Conservation (phyloP, 2,888 invertebrate genomes). For the Hypomecis punctinalis region DNA sequence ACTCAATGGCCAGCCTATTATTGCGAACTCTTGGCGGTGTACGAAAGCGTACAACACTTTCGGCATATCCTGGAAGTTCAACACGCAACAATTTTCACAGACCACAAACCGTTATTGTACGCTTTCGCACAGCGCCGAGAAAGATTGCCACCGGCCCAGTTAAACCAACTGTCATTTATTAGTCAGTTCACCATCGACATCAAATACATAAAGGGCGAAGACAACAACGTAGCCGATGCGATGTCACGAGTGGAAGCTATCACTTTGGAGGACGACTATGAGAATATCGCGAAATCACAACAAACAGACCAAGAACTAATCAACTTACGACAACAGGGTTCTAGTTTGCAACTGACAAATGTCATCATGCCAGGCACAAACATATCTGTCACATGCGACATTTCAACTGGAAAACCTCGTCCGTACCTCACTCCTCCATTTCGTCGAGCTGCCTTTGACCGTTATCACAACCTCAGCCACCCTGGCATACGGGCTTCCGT, state of each 20-base stretch:
- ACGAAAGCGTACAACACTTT: not conserved
- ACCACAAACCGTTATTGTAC: slow-evolving; percentile 33
- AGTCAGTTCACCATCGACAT: slow-evolving; percentile 47
- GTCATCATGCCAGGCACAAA: not conserved
- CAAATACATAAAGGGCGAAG: slow-evolving; percentile 35
- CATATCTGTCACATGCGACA: not conserved
- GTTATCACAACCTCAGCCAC: not conserved
- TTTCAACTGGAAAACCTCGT: not conserved
- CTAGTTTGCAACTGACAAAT: not conserved
- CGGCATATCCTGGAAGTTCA: slow-evolving; percentile 5
- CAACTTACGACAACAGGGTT: not conserved
- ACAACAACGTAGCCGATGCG: slow-evolving; percentile 46
- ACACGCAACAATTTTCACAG: slow-evolving; percentile 23
- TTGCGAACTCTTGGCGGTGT: not conserved
- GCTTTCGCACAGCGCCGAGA: no score
- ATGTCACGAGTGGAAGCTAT: slow-evolving; percentile 44
- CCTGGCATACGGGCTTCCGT: not conserved
- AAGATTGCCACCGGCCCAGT: slow-evolving; percentile 18
- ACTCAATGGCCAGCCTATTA: not conserved
- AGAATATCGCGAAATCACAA: not conserved
- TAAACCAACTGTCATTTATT: slow-evolving; percentile 39
- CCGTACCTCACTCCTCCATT: not conserved
- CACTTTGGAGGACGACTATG: slow-evolving; percentile 11
- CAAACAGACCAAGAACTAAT: not conserved
- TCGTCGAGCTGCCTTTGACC: not conserved